Base-by-base conservation (phyloP, 1,140 invertebrate genomes). In the Ctenoplectra terminalis region DNA sequence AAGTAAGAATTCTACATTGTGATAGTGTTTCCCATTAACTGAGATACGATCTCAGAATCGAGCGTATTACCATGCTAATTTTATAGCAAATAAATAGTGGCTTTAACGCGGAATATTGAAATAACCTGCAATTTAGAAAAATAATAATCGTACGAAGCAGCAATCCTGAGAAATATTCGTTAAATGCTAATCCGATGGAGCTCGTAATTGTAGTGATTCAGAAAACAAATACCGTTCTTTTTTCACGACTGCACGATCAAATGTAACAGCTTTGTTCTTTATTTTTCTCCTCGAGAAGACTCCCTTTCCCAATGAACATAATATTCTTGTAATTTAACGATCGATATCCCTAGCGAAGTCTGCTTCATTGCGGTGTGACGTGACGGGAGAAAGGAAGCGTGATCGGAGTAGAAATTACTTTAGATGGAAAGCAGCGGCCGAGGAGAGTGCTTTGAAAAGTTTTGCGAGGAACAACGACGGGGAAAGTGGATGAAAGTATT, bases 401-500 rank as follows among this genome's bases (percentile, higher is more conserved):
- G 77, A 61, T 77, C 71, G 56, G 48, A 43, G 61, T 82, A 56
- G 73, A 77, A 86, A 67, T 86, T 77, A 78, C 66, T 81, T 80
- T 73, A 60, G 70, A 52, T 50, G 66, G 54, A 86, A 85, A 85
- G 71, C 66, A 70, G 40, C 26, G 52, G 50, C n/a, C 48, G 31
- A 43, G 26, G 66, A 76, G 78, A 86, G 40, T 23, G 54, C 40
- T 81, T 50, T 52, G 66, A 72, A 78, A 82, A 84, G 63, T 84
- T 80, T 74, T 58, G 48, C 48, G 48, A 80, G 52, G 54, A 63
- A 58, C 64, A 52, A n/a, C 70, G 77, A 64, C 58, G 46, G 71
- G 50, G 71, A 81, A 81, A 81, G 78, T 75, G 61, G 71, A 81
- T 75, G 71, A 81, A 75, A 81, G 71, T 75, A 75, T 81, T 75